Base-by-base conservation (phyloP, 2,888 invertebrate species). In the Scotopteryx bipunctaria region DNA sequence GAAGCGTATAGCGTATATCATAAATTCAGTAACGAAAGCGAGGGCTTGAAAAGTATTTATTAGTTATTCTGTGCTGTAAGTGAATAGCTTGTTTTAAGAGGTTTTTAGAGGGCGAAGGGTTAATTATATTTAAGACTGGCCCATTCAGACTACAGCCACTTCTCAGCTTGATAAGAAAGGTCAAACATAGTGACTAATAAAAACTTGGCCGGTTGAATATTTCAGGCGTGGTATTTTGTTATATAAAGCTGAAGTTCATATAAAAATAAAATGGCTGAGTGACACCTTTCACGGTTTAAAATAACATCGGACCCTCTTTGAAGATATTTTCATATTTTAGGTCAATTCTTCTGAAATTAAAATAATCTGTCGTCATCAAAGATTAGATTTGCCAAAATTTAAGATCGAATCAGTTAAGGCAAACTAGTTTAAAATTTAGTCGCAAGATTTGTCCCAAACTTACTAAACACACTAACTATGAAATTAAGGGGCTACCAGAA, bases 261-360 rank as follows among this genome's bases (percentile, higher is more conserved):
- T 42, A 32, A 36, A 46, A 41, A 52, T 46, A 52, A 27, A 41
- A 25, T 37, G 23, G 21, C 21, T 45, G 23, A 17, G 29, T 25
- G 25, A 35, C 14, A 17, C 45, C 19, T 21, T 45, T 51, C n/a
- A 40, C 29, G 11, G 48, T 36, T 42, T 38, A 19, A 21, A 35
- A 29, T 14, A 19, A 17, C 32, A 32, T 11, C 41, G 29, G 42
- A 29, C 15, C 13, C 36, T 33, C 37, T 51, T 44, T 51, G 50
- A 51, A 51, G 44, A 44, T 51, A n/a, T n/a, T n/a, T n/a, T n/a
- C n/a, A n/a, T 33, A 33, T 37, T 52, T 35, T 37, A 25, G 46
- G 31, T 42, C 25, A 32, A 37, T 31, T 21, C 9, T 38, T 27
- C 31, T 35, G 19, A 33, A 36, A 42, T 25, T n/a, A 16, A 42